phyloP scores from a whole-genome alignment of 2,888 invertebrate species.

The Rotaria socialis region DNA sequence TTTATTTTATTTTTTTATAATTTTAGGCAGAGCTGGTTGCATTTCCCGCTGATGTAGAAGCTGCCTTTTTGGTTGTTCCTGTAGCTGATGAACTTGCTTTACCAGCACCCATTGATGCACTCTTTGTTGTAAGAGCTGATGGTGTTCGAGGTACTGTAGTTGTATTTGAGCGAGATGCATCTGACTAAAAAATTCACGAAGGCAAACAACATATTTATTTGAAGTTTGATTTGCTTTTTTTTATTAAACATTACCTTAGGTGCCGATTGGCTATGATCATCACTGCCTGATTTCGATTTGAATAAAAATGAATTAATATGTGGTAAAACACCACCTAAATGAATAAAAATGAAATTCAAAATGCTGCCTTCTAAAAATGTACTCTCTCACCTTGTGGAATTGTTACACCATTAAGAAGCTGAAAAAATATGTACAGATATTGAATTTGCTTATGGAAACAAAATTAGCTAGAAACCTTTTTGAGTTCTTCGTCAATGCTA shows the following conservation, averaged over 20 bases:
- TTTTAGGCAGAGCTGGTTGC: neutral
- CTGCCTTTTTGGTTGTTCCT: neutral
- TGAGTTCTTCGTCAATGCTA: constrained; percentile 21
- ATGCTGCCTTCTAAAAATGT: neutral
- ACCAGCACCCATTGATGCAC: neutral
- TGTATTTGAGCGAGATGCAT: neutral
- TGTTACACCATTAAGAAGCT: constrained; percentile 31
- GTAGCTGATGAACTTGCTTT: neutral
- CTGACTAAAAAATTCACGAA: neutral
- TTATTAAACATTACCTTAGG: neutral
- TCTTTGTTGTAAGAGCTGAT: neutral
- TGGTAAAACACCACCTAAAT: neutral
- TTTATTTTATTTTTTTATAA: neutral
- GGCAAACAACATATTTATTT: no score
- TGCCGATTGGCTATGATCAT: neutral
- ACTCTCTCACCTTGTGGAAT: constrained; percentile 4
- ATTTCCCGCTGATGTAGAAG: neutral
- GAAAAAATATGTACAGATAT: neutral
- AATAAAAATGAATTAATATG: constrained; percentile 31
- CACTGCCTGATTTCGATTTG: neutral
- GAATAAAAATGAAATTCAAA: neutral
- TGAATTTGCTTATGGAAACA: no score
- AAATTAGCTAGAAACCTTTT: neutral
- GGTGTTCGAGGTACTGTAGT: neutral
- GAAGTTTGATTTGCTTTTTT: no score